Evolutionary conservation across 2,797 vertebrate species (phyloP).

Genomic region (Pipistrellus pygmaeus): DNA sequence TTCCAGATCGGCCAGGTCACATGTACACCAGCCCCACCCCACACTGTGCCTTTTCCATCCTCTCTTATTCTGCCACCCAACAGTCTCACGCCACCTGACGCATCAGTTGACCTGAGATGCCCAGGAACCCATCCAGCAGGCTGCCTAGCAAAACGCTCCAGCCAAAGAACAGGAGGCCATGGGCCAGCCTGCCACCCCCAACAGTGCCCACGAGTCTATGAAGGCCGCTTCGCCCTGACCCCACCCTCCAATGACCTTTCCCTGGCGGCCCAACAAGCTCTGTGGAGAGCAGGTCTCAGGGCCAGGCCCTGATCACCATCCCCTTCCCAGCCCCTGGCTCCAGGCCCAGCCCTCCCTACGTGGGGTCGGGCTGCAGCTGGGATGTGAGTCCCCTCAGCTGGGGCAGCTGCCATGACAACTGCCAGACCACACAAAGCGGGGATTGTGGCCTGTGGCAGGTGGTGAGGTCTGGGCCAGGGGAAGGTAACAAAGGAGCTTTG

Average conservation of each 20-base stretch:
- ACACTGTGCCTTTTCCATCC: neutral
- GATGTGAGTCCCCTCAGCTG: neutral
- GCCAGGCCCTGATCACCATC: neutral
- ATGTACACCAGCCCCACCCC: neutral
- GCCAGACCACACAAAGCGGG: neutral
- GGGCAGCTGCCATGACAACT: constrained; percentile 59
- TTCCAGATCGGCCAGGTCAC: neutral
- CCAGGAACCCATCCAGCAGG: neutral
- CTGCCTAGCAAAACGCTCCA: neutral
- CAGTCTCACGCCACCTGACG: neutral
- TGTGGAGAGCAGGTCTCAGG: neutral
- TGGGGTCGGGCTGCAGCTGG: neutral
- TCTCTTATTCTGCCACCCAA: neutral
- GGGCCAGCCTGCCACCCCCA: too few species aligned
- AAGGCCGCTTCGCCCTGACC: neutral
- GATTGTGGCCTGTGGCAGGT: constrained; percentile 26
- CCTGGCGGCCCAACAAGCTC: neutral
- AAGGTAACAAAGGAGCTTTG: constrained; percentile 36
- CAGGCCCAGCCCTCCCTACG: neutral
- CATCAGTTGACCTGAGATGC: neutral
- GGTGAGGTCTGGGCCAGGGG: neutral
- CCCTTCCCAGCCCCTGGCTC: neutral
- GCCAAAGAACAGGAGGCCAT: neutral
- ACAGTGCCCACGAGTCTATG: neutral
- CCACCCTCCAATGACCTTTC: neutral